A percentile compares a stretch with the other conserved stretches of the same genome.
phyloP scores from a whole-genome alignment of 2,113 vertebrate species.

The Chloebia gouldiae region DNA sequence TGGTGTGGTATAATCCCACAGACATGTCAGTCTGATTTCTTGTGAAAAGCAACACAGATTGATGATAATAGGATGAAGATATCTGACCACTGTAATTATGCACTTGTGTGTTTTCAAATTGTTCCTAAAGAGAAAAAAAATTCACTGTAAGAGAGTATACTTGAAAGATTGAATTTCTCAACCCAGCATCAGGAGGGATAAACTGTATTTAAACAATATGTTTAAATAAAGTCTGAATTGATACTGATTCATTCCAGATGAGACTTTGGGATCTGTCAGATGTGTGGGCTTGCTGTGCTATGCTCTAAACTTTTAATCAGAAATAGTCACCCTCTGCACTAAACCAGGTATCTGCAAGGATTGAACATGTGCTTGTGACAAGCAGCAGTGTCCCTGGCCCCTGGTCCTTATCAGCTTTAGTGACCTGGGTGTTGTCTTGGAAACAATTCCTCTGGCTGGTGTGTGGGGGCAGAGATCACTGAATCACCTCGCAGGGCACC shows the following conservation, averaged over 20 bases:
- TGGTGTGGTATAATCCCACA: not conserved
- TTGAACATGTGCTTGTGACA: not conserved
- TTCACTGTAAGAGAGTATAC: not conserved
- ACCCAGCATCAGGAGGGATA: slow-evolving; percentile 49
- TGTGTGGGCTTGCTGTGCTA: not conserved
- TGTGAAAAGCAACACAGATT: not conserved
- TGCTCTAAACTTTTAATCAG: not conserved
- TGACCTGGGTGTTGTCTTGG: not conserved
- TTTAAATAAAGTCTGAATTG: slow-evolving; percentile 59
- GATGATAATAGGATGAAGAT: not conserved
- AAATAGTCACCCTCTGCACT: not conserved
- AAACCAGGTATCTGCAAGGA: not conserved
- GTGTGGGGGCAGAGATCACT: not conserved
- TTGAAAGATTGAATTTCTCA: slow-evolving; percentile 62
- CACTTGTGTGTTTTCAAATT: not conserved
- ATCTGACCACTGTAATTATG: not conserved
- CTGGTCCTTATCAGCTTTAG: not conserved
- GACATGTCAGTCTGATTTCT: not conserved
- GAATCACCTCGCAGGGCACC: not conserved
- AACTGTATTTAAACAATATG: slow-evolving; percentile 66
- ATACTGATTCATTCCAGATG: slow-evolving; percentile 63
- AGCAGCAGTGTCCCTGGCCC: not conserved
- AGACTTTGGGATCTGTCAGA: slow-evolving; percentile 18
- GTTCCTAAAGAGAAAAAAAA: slow-evolving; percentile 12
- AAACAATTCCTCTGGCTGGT: not conserved